Conservation (phyloP, 2,888 invertebrate species). For the Orthosia gothica region DNA sequence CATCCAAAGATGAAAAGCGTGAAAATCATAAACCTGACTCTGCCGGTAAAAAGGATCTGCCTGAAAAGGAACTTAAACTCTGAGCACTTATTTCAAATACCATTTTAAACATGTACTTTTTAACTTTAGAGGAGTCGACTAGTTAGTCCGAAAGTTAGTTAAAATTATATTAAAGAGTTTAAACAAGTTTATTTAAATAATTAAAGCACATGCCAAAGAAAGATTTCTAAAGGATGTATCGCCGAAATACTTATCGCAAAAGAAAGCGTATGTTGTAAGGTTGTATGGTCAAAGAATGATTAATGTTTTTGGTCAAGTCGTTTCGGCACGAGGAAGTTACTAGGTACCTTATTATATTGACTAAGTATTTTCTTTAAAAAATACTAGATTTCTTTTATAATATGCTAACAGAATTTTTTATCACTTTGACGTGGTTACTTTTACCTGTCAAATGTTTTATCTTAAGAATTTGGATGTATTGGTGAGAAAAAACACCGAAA, state of each 20-base stretch:
- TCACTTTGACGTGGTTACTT: neutral
- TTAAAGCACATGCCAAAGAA: neutral
- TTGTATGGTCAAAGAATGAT: slow-evolving; percentile 28
- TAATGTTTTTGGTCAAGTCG: slow-evolving; percentile 18
- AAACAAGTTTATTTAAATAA: neutral
- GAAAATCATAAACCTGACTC: too few relatives aligned
- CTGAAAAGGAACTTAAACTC: too few relatives aligned
- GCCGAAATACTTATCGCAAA: slow-evolving; percentile 16
- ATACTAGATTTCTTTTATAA: slow-evolving; percentile 4
- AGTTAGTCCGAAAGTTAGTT: neutral
- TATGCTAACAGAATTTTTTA: neutral
- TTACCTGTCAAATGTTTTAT: neutral
- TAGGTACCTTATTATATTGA: neutral
- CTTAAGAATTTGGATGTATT: neutral
- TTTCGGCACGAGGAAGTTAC: slow-evolving; percentile 7
- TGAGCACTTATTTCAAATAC: too few relatives aligned
- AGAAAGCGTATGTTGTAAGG: slow-evolving; percentile 31
- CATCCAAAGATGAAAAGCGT: too few relatives aligned
- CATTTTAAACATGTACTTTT: neutral
- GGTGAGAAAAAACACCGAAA: neutral
- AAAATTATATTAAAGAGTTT: neutral
- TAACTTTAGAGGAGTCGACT: neutral
- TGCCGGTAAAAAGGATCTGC: neutral
- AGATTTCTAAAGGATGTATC: slow-evolving; percentile 38
- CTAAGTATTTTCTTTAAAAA: neutral